phyloP scores from a whole-genome alignment of 2,888 invertebrate species.

The Lagria hirta region DNA sequence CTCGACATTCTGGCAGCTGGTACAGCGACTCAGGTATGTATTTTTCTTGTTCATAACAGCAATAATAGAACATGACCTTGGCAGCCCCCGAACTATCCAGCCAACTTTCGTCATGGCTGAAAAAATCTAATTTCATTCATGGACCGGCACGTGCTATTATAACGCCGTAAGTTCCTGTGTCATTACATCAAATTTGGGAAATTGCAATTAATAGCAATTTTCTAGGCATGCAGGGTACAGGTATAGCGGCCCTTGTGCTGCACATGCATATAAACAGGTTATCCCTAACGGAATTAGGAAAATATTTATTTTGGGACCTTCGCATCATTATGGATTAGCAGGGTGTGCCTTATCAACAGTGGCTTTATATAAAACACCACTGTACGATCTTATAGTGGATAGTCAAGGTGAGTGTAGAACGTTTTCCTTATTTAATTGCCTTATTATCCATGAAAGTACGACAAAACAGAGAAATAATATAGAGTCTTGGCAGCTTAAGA shows the following conservation, averaged over 20 bases:
- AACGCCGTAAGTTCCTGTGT: conserved; percentile 69
- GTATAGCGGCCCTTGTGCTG: conserved; percentile 96
- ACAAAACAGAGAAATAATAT: too few species aligned
- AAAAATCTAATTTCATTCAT: conserved; percentile 79
- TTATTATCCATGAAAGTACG: too few species aligned
- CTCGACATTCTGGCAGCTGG: conserved; percentile 95
- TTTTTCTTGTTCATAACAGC: conserved; percentile 9
- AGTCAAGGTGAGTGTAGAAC: conserved; percentile 4
- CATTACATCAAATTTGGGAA: not conserved
- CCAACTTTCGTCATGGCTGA: conserved; percentile 88
- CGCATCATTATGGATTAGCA: conserved; percentile 87
- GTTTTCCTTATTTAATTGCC: too few species aligned
- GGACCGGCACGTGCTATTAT: conserved; percentile 91
- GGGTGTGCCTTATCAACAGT: conserved; percentile 77
- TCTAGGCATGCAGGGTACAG: conserved; percentile 96
- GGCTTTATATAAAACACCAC: conserved; percentile 10
- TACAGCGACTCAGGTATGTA: conserved; percentile 82
- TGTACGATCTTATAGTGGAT: conserved; percentile 14
- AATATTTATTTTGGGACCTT: conserved; percentile 94
- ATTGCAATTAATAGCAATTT: conserved; percentile 2
- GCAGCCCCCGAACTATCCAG: conserved; percentile 79
- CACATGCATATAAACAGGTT: conserved; percentile 94
- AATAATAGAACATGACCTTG: conserved; percentile 35
- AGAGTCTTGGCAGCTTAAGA: too few species aligned
- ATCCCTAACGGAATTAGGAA: conserved; percentile 86